A percentile compares a stretch with the other conserved stretches of the same genome.
phyloP scores from a whole-genome alignment of 2,797 vertebrate genomes.

The Acipenser ruthenus region DNA sequence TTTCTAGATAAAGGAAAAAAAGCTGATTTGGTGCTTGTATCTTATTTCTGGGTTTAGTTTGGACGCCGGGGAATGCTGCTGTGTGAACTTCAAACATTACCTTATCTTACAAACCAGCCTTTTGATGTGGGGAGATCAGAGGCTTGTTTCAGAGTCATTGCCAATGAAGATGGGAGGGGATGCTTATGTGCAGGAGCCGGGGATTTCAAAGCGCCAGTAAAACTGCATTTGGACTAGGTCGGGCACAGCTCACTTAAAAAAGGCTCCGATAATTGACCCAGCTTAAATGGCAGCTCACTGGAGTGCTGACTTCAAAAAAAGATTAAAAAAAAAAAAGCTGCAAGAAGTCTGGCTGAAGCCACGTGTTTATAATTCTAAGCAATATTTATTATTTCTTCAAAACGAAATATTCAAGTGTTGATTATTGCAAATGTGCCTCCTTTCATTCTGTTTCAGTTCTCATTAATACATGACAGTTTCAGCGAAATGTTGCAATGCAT shows the following conservation, averaged over 20 bases:
- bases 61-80: constrained; percentile 52
- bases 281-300: constrained; percentile 77
- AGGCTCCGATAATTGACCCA: constrained; percentile 70
- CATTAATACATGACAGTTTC: no score
- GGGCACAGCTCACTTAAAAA: constrained; percentile 61
- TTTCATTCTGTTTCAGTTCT: no score
- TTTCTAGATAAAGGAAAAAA: constrained; percentile 28
- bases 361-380: not conserved
- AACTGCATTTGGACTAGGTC: constrained; percentile 74
- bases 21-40: constrained; percentile 38
- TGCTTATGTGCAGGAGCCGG: constrained; percentile 66
- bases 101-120: constrained; percentile 68
- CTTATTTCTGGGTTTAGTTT: constrained; percentile 57
- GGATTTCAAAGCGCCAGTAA: constrained; percentile 78
- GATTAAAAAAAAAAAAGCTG: constrained; percentile 14
- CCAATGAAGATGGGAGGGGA: constrained; percentile 69
- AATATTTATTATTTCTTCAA: not conserved
- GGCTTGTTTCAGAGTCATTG: constrained; percentile 75
- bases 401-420: not conserved
- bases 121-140: constrained; percentile 91
- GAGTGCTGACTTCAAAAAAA: constrained; percentile 51
- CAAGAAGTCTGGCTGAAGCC: not conserved
- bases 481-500: no score
- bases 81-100: constrained; percentile 62
- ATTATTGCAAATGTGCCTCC: not conserved